A percentile compares a stretch with the other conserved stretches of the same genome.
phyloP scores from a whole-genome alignment of 2,113 vertebrate genomes.

The Rhynchopsitta pachyrhyncha region DNA sequence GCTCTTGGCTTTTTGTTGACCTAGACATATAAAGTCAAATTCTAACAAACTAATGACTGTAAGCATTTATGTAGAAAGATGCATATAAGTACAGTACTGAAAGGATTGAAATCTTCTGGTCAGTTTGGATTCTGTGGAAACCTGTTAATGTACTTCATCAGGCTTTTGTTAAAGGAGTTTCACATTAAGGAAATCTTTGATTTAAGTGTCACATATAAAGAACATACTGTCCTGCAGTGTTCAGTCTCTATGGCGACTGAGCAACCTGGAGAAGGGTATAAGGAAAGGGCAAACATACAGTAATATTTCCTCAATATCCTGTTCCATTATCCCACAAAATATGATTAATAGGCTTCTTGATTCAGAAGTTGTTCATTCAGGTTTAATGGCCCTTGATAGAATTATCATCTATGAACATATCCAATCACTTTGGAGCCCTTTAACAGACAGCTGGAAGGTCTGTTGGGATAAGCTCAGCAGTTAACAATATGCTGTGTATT shows the following conservation, averaged over 20 bases:
- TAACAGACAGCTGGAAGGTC: neutral
- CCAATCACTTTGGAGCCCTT: neutral
- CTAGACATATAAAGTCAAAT: neutral
- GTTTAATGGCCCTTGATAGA: conserved; percentile 42
- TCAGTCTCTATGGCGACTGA: neutral
- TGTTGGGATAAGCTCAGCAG: neutral
- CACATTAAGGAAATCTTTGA: neutral
- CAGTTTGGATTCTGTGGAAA: neutral
- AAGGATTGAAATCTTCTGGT: neutral
- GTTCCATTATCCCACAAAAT: neutral
- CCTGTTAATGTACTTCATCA: neutral
- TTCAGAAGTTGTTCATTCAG: neutral
- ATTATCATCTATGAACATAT: neutral
- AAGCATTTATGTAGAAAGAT: neutral
- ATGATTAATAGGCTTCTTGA: conserved; percentile 16
- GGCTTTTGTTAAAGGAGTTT: neutral
- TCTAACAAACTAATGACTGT: neutral
- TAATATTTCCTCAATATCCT: neutral
- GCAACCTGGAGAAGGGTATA: neutral
- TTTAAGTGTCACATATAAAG: neutral
- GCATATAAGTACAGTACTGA: neutral
- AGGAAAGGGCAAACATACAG: conserved; percentile 15
- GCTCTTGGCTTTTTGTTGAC: neutral
- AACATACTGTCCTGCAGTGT: neutral
- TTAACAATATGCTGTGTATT: conserved; percentile 26